phyloP scores from a whole-genome alignment of 2,113 vertebrate genomes.

The Leptobrachium leishanense region DNA sequence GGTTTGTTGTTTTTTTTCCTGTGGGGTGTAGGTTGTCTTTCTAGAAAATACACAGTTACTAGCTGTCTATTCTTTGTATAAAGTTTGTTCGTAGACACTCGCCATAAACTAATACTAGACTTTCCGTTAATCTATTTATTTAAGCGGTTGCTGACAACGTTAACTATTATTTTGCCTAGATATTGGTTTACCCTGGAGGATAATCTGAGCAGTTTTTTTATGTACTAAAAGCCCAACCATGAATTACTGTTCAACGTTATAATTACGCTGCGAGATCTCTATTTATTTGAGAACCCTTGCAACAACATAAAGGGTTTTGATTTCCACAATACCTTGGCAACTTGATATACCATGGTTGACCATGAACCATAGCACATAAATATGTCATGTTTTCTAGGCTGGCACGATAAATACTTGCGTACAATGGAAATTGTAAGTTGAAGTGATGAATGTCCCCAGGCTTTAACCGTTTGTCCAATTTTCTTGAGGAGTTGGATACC shows the following conservation, averaged over 20 bases:
- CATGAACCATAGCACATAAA: conserved; percentile 27
- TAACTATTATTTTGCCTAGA: too few relatives aligned
- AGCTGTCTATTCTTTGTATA: too few relatives aligned
- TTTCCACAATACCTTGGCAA: conserved; percentile 13
- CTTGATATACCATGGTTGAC: conserved; percentile 3
- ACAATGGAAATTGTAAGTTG: conserved; percentile 22
- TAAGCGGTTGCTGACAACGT: too few relatives aligned
- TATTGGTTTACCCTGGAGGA: too few relatives aligned
- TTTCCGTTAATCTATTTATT: too few relatives aligned
- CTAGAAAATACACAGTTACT: too few relatives aligned
- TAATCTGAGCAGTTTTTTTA: too few relatives aligned
- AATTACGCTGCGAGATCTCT: background rate
- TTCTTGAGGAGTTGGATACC: conserved; percentile 15
- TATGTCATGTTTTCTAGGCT: conserved; percentile 13
- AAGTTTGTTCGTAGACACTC: too few relatives aligned
- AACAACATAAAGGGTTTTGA: background rate
- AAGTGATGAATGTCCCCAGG: conserved; percentile 22
- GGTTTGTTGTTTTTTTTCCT: too few relatives aligned
- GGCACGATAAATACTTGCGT: conserved; percentile 24
- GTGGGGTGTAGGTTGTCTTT: too few relatives aligned
- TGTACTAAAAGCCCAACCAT: conserved; percentile 13
- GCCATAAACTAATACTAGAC: too few relatives aligned
- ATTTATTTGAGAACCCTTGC: conserved; percentile 8
- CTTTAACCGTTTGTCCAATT: background rate
- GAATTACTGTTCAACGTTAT: conserved; percentile 6